Evolutionary conservation across 2,888 invertebrate species (phyloP).

Genomic region (Germaria angustata): DNA sequence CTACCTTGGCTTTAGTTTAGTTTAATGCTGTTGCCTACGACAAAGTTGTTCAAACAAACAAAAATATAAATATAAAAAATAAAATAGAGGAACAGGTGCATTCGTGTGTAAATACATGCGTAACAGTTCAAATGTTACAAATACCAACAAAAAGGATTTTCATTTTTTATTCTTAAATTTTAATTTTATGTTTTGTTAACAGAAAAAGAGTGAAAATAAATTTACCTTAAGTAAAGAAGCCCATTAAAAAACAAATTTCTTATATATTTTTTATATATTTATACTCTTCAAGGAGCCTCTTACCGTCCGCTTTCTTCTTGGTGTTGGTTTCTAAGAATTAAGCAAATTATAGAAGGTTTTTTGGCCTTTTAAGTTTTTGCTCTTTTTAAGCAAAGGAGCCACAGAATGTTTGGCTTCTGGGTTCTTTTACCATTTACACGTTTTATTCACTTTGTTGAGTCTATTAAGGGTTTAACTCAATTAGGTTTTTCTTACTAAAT

Average conservation of each 20-base stretch:
- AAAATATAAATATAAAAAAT: too few species aligned
- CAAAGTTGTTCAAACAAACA: not conserved
- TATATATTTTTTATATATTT: constrained; percentile 30
- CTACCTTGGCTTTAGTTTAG: constrained; percentile 14
- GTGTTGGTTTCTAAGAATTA: constrained; percentile 17
- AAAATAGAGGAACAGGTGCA: too few species aligned
- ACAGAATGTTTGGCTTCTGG: constrained; percentile 14
- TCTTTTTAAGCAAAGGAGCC: not conserved
- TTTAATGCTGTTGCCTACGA: constrained; percentile 15
- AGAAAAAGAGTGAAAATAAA: not conserved
- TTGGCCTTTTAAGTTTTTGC: not conserved
- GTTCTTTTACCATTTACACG: constrained; percentile 26
- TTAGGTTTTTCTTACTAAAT: constrained; percentile 46
- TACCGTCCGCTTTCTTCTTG: not conserved
- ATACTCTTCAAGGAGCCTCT: not conserved
- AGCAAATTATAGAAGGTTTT: constrained; percentile 32
- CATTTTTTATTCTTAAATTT: constrained; percentile 23
- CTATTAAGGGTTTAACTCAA: constrained; percentile 45
- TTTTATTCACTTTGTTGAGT: constrained; percentile 42
- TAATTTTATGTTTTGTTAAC: not conserved
- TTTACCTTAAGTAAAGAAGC: not conserved
- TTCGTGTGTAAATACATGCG: constrained; percentile 30
- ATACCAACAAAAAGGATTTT: constrained; percentile 40
- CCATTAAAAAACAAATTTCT: not conserved
- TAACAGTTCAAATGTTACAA: constrained; percentile 43